phyloP scores from a whole-genome alignment of 2,797 vertebrate genomes.

The Sebastes iracundus region DNA sequence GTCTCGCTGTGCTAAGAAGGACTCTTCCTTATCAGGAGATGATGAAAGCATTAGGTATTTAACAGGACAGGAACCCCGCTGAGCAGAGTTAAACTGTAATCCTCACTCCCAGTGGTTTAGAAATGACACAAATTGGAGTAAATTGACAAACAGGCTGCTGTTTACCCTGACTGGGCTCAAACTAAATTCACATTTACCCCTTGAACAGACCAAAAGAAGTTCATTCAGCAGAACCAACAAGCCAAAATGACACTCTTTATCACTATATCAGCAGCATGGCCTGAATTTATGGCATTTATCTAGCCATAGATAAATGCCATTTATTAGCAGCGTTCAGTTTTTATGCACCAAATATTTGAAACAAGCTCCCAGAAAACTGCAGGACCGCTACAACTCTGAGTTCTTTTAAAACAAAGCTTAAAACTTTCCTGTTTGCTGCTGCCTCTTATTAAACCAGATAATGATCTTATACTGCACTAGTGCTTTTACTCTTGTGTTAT shows the following conservation, averaged over 20 bases:
- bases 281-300: not conserved
- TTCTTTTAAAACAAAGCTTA: no score
- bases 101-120: conserved; percentile 28
- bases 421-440: no score
- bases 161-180: not conserved
- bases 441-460: no score
- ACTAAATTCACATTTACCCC: not conserved
- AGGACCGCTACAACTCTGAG: no score
- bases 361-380: no score
- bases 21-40: conserved; percentile 45
- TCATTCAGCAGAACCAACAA: not conserved
- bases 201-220: not conserved
- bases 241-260: not conserved
- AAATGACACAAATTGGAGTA: conserved; percentile 20
- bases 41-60: conserved; percentile 53
- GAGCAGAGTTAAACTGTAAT: conserved; percentile 52
- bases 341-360: no score
- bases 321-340: no score
- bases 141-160: conserved; percentile 13
- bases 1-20: conserved; percentile 21
- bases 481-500: no score
- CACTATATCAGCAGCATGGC: not conserved
- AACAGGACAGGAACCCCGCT: conserved; percentile 38
- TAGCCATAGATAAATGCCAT: no score
- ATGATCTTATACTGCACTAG: no score